Percentiles rank a stretch among this genome's conserved stretches.
Conservation (phyloP, 1,140 invertebrate species). For the Nephotettix cincticeps region DNA sequence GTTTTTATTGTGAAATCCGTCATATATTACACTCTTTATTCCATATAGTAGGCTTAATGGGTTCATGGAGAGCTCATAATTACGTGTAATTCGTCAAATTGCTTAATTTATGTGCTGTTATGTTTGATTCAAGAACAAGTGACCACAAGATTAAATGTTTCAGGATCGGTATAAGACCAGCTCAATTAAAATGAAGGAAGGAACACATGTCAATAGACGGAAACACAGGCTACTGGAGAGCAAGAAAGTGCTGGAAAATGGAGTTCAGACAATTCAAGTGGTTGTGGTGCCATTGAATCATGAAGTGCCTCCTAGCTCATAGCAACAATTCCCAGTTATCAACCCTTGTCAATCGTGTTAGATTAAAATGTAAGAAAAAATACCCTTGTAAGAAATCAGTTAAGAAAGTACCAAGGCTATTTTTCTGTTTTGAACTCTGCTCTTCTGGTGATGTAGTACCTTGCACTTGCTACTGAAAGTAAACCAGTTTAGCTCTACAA, state of each 20-base stretch:
- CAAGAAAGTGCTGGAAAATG: not conserved
- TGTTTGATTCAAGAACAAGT: not conserved
- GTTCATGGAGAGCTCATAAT: not conserved
- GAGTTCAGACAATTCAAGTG: slow-evolving; percentile 4
- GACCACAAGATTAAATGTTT: not conserved
- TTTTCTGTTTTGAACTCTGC: no score
- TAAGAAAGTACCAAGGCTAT: no score
- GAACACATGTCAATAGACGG: not conserved
- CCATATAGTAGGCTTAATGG: not conserved
- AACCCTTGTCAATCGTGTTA: no score
- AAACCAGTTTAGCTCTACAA: no score
- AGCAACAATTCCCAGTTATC: no score
- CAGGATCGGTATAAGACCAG: not conserved
- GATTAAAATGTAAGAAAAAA: no score
- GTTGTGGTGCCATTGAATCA: not conserved
- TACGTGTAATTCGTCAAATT: not conserved
- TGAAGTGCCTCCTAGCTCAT: no score
- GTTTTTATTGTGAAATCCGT: no score
- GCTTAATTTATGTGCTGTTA: not conserved
- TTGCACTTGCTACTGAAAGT: no score
- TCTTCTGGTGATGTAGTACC: no score
- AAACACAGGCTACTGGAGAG: not conserved
- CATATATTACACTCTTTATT: not conserved
- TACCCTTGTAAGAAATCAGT: no score
- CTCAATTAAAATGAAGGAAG: no score